Percentiles rank a stretch among this genome's conserved stretches.
phyloP scores from a whole-genome alignment of 64 coral and sea anemone species.

The Stichodactyla mertensii region DNA sequence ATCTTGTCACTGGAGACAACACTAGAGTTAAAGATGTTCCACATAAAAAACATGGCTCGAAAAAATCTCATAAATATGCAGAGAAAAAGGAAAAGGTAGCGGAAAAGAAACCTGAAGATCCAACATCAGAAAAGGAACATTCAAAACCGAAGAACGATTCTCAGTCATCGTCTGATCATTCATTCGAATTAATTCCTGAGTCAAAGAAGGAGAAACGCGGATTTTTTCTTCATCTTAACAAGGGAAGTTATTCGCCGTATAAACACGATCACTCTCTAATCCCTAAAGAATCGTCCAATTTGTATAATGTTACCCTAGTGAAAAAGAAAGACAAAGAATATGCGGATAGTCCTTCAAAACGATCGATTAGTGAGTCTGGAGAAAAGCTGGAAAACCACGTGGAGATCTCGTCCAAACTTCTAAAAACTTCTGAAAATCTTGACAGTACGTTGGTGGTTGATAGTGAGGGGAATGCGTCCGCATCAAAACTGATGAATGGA shows the following conservation, averaged over 20 bases:
- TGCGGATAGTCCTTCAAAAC: neutral
- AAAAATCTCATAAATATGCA: neutral
- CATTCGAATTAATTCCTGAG: constrained; percentile 1
- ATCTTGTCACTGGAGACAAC: constrained; percentile 8
- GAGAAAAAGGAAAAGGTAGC: neutral
- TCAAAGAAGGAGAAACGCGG: neutral
- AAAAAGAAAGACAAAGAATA: neutral
- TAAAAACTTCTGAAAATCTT: neutral
- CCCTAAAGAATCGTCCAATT: neutral
- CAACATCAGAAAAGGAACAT: neutral
- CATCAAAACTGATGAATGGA: constrained; percentile 2
- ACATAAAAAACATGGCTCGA: neutral
- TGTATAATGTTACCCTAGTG: neutral
- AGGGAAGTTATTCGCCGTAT: constrained; percentile 4
- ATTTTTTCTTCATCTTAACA: neutral
- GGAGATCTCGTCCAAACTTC: neutral
- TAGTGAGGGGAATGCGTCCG: neutral
- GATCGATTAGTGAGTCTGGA: neutral
- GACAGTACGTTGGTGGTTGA: neutral
- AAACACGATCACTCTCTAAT: neutral
- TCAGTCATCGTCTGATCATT: neutral
- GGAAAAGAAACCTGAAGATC: constrained; percentile 14
- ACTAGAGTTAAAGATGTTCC: neutral
- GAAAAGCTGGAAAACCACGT: neutral
- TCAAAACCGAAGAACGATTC: neutral